These are phyloP conservation scores for Ichneumoninae sp. DNA, from an alignment of 2,888 invertebrate genomes.

Conservation along the genomic window DNA sequence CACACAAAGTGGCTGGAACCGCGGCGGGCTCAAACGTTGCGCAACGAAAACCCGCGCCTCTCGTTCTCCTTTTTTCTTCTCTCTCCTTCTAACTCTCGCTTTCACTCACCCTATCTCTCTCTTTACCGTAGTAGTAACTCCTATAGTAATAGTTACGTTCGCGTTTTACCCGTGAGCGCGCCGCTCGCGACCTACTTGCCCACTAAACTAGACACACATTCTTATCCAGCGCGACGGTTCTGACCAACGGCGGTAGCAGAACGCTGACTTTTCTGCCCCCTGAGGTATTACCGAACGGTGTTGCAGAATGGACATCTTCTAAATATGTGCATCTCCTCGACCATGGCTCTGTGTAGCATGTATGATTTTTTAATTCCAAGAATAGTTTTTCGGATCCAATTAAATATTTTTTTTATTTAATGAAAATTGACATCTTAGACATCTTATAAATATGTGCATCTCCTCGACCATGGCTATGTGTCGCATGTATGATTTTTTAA, in stretches of 20 bases:
- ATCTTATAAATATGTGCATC: too few relatives aligned
- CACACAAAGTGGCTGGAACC: constrained; percentile 78
- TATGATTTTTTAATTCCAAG: too few relatives aligned
- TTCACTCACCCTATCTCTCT: neutral
- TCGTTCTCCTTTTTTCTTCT: constrained; percentile 53
- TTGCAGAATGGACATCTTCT: neutral
- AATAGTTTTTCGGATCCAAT: too few relatives aligned
- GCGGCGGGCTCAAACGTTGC: constrained; percentile 75
- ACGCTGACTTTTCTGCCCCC: neutral
- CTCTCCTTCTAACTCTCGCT: constrained; percentile 16
- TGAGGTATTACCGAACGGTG: constrained; percentile 1
- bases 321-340: too few relatives aligned
- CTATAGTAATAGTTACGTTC: constrained; percentile 64
- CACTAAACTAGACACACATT: constrained; percentile 85
- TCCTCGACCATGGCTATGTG: too few relatives aligned
- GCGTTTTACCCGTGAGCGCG: constrained; percentile 79
- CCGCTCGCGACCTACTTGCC: constrained; percentile 83
- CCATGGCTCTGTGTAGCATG: too few relatives aligned
- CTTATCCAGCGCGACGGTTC: constrained; percentile 77
- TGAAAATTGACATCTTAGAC: too few relatives aligned
- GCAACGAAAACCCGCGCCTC: constrained; percentile 74
- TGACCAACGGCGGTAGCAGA: constrained; percentile 41
- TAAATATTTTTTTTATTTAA: too few relatives aligned
- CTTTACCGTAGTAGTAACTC: constrained; percentile 41
- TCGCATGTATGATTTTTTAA: too few relatives aligned